A percentile compares a stretch with the other conserved stretches of the same genome.
phyloP scores from a whole-genome alignment of 64 coral and sea anemone genomes.

The Platygyra sinensis region DNA sequence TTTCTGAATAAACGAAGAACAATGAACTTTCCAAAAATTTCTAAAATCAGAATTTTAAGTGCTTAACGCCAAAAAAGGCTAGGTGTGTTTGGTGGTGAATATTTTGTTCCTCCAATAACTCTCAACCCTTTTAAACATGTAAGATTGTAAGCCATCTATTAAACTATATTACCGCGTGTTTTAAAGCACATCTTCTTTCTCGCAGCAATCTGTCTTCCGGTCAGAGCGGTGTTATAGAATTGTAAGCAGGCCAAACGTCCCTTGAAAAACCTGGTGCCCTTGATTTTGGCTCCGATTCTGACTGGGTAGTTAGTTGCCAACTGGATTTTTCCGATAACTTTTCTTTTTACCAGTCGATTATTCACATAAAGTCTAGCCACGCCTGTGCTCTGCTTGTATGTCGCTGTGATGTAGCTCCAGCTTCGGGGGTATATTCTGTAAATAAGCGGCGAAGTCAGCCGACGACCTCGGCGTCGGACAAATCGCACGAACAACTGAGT shows the following conservation, averaged over 20 bases:
- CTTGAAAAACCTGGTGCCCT: slow-evolving; percentile 46
- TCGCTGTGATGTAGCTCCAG: slow-evolving; percentile 72
- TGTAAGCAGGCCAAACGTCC: slow-evolving; percentile 85
- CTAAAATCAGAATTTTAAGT: no score
- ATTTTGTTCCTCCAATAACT: no score
- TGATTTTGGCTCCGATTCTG: slow-evolving; percentile 61
- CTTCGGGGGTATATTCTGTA: slow-evolving; percentile 41
- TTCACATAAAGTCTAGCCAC: slow-evolving; percentile 73
- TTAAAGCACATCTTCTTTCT: slow-evolving; percentile 70
- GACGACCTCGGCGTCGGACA: slow-evolving; percentile 35
- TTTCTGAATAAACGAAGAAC: no score
- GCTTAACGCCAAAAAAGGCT: no score
- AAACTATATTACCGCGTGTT: slow-evolving; percentile 43
- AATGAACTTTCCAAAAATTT: no score
- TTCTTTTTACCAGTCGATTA: slow-evolving; percentile 38
- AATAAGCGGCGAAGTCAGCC: slow-evolving; percentile 21
- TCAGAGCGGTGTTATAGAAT: slow-evolving; percentile 75
- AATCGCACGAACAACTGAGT: slow-evolving; percentile 56
- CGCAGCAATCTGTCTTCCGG: slow-evolving; percentile 37
- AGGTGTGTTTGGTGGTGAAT: no score
- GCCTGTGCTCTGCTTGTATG: slow-evolving; percentile 60
- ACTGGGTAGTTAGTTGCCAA: slow-evolving; percentile 81
- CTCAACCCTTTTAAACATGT: no score
- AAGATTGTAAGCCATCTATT: neutral
- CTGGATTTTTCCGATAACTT: slow-evolving; percentile 32